Evolutionary conservation across 2,113 vertebrate species (phyloP).

Genomic region (Callionymus lyra): DNA sequence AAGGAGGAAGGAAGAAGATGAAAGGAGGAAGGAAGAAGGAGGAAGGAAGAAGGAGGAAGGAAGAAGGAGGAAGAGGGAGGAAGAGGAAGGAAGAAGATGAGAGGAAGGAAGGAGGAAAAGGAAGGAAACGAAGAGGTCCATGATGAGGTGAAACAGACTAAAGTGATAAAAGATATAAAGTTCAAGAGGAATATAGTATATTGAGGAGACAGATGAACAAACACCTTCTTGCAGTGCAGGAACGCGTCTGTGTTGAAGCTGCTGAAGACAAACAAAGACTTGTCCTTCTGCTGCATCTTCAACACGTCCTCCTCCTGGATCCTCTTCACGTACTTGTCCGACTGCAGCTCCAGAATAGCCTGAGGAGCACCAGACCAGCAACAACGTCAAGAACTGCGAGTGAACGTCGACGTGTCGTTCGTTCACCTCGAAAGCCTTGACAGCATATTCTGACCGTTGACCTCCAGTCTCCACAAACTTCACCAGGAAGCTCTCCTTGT

Average conservation of each 20-base stretch:
- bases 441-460: constrained; percentile 67
- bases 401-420: neutral
- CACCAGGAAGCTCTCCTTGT: constrained; percentile 73
- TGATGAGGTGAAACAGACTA: too few relatives aligned
- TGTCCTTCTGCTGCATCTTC: constrained; percentile 78
- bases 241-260: constrained; percentile 77
- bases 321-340: constrained; percentile 81
- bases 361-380: constrained; percentile 44
- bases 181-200: neutral
- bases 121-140: too few relatives aligned
- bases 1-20: too few relatives aligned
- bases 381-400: neutral
- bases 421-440: constrained; percentile 83
- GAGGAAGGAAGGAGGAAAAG: too few relatives aligned
- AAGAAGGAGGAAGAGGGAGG: too few relatives aligned
- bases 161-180: too few relatives aligned
- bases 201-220: neutral
- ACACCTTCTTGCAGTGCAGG: constrained; percentile 81
- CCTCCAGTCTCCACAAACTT: constrained; percentile 78
- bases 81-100: too few relatives aligned
- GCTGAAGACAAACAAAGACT: constrained; percentile 87
- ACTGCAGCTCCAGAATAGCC: constrained; percentile 89
- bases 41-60: too few relatives aligned
- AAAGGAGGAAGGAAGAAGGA: too few relatives aligned
- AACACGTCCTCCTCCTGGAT: constrained; percentile 75